phyloP scores from a whole-genome alignment of 2,888 invertebrate genomes.

The Germaria angustata region DNA sequence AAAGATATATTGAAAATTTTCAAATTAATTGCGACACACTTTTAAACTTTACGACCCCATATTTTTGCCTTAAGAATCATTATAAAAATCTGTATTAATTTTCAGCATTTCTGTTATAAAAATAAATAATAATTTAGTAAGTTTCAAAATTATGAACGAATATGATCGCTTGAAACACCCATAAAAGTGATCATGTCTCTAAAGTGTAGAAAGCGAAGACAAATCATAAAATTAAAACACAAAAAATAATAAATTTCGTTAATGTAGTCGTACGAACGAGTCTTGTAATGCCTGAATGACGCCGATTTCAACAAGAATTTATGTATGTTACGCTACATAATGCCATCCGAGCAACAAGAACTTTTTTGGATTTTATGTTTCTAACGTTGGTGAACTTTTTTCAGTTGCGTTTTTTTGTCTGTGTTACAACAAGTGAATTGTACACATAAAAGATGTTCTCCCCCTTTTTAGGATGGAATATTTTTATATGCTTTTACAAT shows the following conservation, averaged over 20 bases:
- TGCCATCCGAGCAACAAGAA: slow-evolving; percentile 32
- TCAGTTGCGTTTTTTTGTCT: not conserved
- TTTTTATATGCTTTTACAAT: slow-evolving; percentile 64
- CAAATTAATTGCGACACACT: slow-evolving; percentile 47
- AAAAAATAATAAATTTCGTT: not conserved
- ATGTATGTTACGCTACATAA: slow-evolving; percentile 56
- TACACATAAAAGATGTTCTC: not conserved
- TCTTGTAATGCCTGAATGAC: slow-evolving; percentile 57
- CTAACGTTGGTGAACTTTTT: not conserved
- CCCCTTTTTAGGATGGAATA: slow-evolving; percentile 7
- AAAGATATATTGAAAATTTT: not conserved
- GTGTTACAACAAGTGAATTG: slow-evolving; percentile 21
- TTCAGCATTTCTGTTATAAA: slow-evolving; percentile 10
- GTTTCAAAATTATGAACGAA: slow-evolving; percentile 46
- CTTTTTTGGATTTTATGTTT: slow-evolving; percentile 11
- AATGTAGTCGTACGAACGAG: not conserved
- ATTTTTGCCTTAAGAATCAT: not conserved
- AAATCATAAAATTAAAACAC: slow-evolving; percentile 1
- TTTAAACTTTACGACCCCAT: slow-evolving; percentile 19
- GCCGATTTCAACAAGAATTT: slow-evolving; percentile 64
- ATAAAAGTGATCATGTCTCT: not conserved
- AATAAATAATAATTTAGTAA: slow-evolving; percentile 12
- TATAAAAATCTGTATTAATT: slow-evolving; percentile 3
- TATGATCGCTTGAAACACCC: not conserved
- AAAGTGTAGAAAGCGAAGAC: slow-evolving; percentile 12